These are phyloP conservation scores for Gymnodraco acuticeps DNA, from an alignment of 2,797 vertebrate genomes.

Conservation along the genomic window DNA sequence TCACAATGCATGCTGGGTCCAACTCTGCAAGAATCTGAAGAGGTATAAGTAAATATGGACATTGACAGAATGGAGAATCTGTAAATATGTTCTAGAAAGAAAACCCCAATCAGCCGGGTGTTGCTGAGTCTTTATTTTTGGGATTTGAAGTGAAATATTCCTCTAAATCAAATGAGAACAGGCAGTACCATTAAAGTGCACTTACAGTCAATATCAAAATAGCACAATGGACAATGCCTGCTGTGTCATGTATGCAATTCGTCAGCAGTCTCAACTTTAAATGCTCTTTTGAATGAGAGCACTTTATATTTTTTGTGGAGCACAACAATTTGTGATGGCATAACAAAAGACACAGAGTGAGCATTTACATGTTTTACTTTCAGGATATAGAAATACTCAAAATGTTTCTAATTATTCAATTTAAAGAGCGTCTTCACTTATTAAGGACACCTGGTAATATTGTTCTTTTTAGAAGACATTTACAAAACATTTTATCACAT, in stretches of 20 bases:
- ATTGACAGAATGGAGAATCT: neutral
- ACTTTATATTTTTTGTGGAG: slow-evolving; percentile 45
- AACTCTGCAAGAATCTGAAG: neutral
- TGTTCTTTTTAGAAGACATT: slow-evolving; percentile 14
- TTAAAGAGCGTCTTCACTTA: slow-evolving; percentile 39
- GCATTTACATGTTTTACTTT: slow-evolving; percentile 20
- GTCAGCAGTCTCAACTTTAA: slow-evolving; percentile 36
- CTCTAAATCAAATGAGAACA: slow-evolving; percentile 67
- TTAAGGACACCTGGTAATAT: slow-evolving; percentile 18
- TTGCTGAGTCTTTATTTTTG: slow-evolving; percentile 15
- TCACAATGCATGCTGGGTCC: slow-evolving; percentile 3
- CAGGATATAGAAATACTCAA: slow-evolving; percentile 22
- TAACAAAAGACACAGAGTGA: slow-evolving; percentile 17
- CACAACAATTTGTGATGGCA: slow-evolving; percentile 27
- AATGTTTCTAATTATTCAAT: slow-evolving; percentile 33
- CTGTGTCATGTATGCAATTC: slow-evolving; percentile 76
- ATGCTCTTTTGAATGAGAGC: slow-evolving; percentile 29
- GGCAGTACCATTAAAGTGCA: slow-evolving; percentile 32
- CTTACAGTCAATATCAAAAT: slow-evolving; percentile 42
- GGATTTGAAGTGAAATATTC: slow-evolving; percentile 39
- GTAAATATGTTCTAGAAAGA: neutral
- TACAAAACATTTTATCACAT: slow-evolving; percentile 29
- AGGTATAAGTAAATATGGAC: slow-evolving; percentile 21
- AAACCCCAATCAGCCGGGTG: neutral
- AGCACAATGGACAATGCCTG: slow-evolving; percentile 57